Evolutionary conservation across 2,888 invertebrate species (phyloP), one percentile per base, ranked within the genome.

Genomic region (Nomada fabriciana): DNA sequence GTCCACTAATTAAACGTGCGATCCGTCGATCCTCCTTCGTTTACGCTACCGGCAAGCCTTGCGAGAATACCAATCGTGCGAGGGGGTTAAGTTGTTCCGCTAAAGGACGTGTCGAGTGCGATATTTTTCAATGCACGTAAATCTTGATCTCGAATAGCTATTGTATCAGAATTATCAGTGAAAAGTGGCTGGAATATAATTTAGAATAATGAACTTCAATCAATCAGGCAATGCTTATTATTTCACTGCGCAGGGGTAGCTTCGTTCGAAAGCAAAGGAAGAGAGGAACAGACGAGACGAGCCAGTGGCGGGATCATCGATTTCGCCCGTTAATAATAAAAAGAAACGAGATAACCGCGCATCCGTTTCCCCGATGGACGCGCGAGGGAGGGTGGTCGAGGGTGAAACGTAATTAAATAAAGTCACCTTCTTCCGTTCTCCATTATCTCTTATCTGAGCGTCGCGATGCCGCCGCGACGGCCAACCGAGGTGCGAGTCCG

Each of bases 371-470:
- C n/a, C 15, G 70, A 60, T 20, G 25, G 68, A 60, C 65, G 57
- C 52, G 20, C 9, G 53, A 71, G 61, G 83, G 80, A 79, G 86
- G 84, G 89, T 84, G 85, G 83, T 86, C 67, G 69, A 84, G 82
- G 81, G 86, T 87, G 89, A 83, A 86, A 82, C 85, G 88, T 93
- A 92, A 92, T 93, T 93, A 91, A 93, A 93, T 93, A 92, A 92
- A 92, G 91, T 90, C 90, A 86, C 86, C 88, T 88, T 90, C 89
- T 89, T 90, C 89, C 88, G 88, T 91, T 89, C 86, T 89, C 90
- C 91, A 91, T 92, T 93, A 91, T 90, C 91, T 91, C 89, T 93
- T 92, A 91, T 93, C 92, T 90, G 89, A 87, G 81, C 87, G 86
- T 85, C 86, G 88, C 88, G 91, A 91, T 90, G 91, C 83, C 87